Conservation (phyloP, 2,113 vertebrate species). For the Prunella fulvescens region DNA sequence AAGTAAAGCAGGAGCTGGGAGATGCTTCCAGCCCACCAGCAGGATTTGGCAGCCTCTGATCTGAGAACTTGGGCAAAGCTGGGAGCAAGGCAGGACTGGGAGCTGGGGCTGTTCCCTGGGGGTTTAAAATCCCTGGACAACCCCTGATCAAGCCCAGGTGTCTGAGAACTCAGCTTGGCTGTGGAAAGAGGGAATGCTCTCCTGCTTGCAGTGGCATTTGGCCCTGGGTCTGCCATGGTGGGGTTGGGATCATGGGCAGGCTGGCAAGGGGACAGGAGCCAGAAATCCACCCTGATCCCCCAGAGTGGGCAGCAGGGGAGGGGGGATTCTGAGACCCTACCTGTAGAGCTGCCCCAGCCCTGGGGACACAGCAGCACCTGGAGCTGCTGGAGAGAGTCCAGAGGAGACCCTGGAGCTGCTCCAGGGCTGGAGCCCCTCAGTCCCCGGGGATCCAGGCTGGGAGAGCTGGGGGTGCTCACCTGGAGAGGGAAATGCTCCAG, state of each 20-base stretch:
- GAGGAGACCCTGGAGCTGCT: rapidly evolving
- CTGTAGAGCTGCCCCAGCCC: not conserved
- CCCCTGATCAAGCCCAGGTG: not conserved
- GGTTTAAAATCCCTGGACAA: not conserved
- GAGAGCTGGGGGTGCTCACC: rapidly evolving
- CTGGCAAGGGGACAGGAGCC: not conserved
- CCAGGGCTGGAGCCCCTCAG: not conserved
- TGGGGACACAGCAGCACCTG: not conserved
- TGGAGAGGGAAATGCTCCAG: rapidly evolving
- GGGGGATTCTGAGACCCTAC: not conserved
- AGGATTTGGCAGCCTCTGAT: not conserved
- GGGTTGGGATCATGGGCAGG: not conserved
- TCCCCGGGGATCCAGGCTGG: not conserved
- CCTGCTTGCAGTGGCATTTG: not conserved
- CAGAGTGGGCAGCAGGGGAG: rapidly evolving
- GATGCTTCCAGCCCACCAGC: not conserved
- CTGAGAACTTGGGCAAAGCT: not conserved
- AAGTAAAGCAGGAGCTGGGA: not conserved
- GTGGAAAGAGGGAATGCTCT: rapidly evolving
- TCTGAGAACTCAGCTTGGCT: not conserved
- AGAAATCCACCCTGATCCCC: not conserved
- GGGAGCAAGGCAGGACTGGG: not conserved
- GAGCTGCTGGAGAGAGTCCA: not conserved
- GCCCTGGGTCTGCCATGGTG: not conserved
- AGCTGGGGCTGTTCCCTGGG: not conserved